A percentile compares a stretch with the other conserved stretches of the same genome.
Conservation (phyloP, 2,888 invertebrate species). For the Automeris io region DNA sequence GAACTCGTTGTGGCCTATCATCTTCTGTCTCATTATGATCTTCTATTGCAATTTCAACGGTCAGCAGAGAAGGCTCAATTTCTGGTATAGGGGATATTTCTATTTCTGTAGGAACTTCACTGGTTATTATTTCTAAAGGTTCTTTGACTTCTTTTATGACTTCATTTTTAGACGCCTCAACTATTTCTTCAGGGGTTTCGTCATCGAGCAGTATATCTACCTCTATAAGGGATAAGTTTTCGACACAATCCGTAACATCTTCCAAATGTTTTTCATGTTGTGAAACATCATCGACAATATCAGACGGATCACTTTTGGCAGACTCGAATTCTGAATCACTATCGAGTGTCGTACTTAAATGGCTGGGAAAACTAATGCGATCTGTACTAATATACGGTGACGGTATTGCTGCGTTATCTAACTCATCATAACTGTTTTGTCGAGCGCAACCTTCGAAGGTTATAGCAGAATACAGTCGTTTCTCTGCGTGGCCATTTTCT, state of each 20-base stretch:
- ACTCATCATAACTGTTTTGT: conserved; percentile 59
- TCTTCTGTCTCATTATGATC: conserved; percentile 54
- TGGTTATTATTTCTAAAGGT: conserved; percentile 43
- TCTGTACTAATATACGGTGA: conserved; percentile 30
- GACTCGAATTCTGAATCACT: conserved; percentile 71
- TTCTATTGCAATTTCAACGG: conserved; percentile 34
- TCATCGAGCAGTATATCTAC: conserved; percentile 42
- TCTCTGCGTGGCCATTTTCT: conserved; percentile 63
- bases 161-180: conserved; percentile 19
- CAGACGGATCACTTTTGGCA: conserved; percentile 65
- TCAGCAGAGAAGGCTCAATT: conserved; percentile 43
- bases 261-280: conserved; percentile 35
- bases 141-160: conserved; percentile 23
- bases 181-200: conserved; percentile 24
- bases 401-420: conserved; percentile 40
- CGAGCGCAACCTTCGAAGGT: conserved; percentile 68
- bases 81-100: conserved; percentile 44
- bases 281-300: conserved; percentile 41
- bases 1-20: conserved; percentile 81
- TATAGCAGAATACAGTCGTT: conserved; percentile 61
- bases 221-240: conserved; percentile 49
- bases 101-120: conserved; percentile 46
- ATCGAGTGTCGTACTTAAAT: conserved; percentile 39
- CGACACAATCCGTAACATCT: conserved; percentile 38
- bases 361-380: conserved; percentile 34